phyloP scores from a whole-genome alignment of 2,888 invertebrate genomes.

The Pristionchus japonicus region DNA sequence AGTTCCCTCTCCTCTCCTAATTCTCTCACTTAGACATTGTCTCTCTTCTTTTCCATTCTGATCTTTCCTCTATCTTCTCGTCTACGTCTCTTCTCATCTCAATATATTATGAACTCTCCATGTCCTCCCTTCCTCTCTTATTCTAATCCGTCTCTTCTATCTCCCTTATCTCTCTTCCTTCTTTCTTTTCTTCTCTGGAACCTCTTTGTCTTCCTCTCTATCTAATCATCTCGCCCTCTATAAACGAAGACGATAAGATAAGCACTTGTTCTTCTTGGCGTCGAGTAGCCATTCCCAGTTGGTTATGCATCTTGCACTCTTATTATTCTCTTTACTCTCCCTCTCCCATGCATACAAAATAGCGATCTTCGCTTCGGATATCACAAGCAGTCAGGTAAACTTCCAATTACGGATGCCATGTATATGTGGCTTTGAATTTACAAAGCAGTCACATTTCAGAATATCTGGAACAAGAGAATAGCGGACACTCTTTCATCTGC shows the following conservation, averaged over 20 bases:
- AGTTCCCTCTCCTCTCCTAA: not conserved
- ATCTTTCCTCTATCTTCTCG: not conserved
- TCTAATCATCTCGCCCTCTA: not conserved
- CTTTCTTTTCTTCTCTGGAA: not conserved
- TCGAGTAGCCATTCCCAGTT: not conserved
- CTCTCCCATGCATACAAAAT: constrained; percentile 9
- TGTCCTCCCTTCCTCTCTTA: not conserved
- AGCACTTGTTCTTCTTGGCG: not conserved
- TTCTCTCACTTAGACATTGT: not conserved
- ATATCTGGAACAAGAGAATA: constrained; percentile 26
- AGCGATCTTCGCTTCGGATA: not conserved
- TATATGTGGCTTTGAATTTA: not conserved
- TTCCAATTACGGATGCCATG: not conserved
- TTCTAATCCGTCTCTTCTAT: not conserved
- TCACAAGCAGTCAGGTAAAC: not conserved
- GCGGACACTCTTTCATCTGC: constrained; percentile 1
- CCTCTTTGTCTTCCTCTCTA: not conserved
- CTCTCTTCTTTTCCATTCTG: not conserved
- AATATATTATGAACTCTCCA: not conserved
- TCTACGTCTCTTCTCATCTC: constrained; percentile 7
- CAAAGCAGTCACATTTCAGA: not conserved
- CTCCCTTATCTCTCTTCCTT: not conserved
- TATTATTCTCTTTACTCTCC: not conserved
- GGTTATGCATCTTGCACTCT: not conserved
- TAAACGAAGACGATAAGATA: not conserved